These are phyloP conservation scores for Lateolabrax maculatus DNA, from an alignment of 2,797 vertebrate genomes.

Conservation along the genomic window DNA sequence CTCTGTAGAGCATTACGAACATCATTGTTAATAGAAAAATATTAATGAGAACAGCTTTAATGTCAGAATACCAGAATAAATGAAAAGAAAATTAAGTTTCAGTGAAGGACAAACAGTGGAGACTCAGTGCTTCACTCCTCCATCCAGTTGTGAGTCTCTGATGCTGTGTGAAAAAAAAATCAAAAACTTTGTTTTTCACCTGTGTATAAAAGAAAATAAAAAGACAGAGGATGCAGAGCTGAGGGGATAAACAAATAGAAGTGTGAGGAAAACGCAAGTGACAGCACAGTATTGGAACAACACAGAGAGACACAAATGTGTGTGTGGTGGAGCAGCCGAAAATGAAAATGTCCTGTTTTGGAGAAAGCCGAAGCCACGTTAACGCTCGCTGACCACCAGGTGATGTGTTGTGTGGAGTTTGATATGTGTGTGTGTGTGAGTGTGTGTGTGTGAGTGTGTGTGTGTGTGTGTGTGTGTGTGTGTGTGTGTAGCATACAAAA, in stretches of 20 bases:
- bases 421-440: too few species aligned
- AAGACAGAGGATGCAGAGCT: neutral
- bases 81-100: neutral
- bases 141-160: neutral
- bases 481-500: neutral
- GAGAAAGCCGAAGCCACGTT: neutral
- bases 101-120: neutral
- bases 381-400: conserved; percentile 1
- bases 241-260: neutral
- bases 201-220: neutral
- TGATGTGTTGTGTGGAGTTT: neutral
- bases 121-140: neutral
- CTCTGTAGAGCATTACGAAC: neutral
- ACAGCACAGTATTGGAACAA: neutral
- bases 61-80: neutral
- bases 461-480: too few species aligned
- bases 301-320: neutral
- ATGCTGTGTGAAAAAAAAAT: neutral
- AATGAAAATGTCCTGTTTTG: neutral
- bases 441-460: too few species aligned
- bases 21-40: neutral
- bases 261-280: neutral
- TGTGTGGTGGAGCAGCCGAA: neutral
- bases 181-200: neutral
- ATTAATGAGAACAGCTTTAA: neutral